Evolutionary conservation across 2,113 vertebrate genomes (phyloP).

Genomic region (Trichomycterus rosablanca): DNA sequence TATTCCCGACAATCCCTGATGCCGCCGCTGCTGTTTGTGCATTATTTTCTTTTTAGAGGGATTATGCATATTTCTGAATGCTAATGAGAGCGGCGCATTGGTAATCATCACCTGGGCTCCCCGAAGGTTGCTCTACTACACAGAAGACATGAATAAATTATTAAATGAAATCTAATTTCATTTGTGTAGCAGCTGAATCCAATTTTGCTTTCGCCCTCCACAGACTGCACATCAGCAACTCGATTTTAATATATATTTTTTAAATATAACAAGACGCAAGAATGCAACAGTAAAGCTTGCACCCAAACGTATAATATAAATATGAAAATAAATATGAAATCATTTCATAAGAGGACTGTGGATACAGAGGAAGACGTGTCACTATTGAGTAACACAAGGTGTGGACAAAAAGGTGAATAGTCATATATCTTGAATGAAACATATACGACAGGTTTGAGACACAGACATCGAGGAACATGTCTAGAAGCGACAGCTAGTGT

Average conservation of each 20-base stretch:
- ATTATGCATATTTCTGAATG: slow-evolving; percentile 56
- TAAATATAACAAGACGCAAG: slow-evolving; percentile 40
- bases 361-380: neutral
- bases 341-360: slow-evolving; percentile 14
- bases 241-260: slow-evolving; percentile 54
- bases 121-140: slow-evolving; percentile 44
- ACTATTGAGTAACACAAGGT: no score
- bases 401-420: no score
- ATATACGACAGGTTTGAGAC: no score
- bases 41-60: slow-evolving; percentile 59
- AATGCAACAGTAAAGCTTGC: slow-evolving; percentile 23
- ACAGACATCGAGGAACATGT: no score
- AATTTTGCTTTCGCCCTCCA: slow-evolving; percentile 53
- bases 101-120: slow-evolving; percentile 67
- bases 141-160: slow-evolving; percentile 66
- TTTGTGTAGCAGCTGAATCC: slow-evolving; percentile 58
- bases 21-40: slow-evolving; percentile 47
- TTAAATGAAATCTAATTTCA: slow-evolving; percentile 65
- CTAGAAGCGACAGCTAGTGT: no score
- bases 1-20: slow-evolving; percentile 34
- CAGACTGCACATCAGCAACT: slow-evolving; percentile 54
- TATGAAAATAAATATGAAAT: slow-evolving; percentile 14
- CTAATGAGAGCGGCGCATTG: slow-evolving; percentile 59
- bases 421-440: no score
- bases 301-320: slow-evolving; percentile 5